Evolutionary conservation across 2,113 vertebrate genomes (phyloP), one percentile per base, ranked within the genome.

Genomic region (Sturnira hondurensis): DNA sequence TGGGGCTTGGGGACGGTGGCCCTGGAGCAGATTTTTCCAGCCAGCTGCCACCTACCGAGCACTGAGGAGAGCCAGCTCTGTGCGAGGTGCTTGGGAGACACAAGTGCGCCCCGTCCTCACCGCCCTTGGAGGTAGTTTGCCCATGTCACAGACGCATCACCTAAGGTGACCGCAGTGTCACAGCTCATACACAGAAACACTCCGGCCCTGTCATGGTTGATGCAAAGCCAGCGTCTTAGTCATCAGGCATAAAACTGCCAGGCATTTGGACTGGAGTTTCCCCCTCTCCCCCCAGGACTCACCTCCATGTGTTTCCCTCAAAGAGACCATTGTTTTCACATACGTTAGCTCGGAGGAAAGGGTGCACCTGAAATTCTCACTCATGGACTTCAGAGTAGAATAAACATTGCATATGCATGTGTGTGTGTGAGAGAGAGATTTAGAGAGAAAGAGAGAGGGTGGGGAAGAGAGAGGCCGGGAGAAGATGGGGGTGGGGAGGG

Each of bases 51-150:
- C 45, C 67, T 50, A 2, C 5, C 16, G 41, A 22, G 28, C 20
- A 11, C 17, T 73, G 28, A 15, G 33, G 17, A 3, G 20, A 28
- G 20, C 24, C 86, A 50, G 28, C 26, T 13, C 47, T 74, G 65
- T 41, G 80, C 26, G 0, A 12, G 45, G 50, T 36, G 11, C 26
- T 24, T 10, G 7, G 67, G n/a, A 8, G 15, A 10, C 3, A 1
- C 7, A 9, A n/a, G 31, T 54, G 24, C 8, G 4, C 9, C 74
- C 58, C 12, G 10, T 43, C 52, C 10, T 45, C 17, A 0, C 41
- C 14, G 13, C 17, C 36, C 11, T 12, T 15, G 17, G 28, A 38
- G 24, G 15, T 20, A 3, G 10, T n/a, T 10, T 5, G 10, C 24
- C 41, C 70, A 24, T 15, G 45, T 50, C 61, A 63, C 24, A 33